Base-by-base conservation (phyloP, 2,888 invertebrate genomes). In the Thereva nobilitata region DNA sequence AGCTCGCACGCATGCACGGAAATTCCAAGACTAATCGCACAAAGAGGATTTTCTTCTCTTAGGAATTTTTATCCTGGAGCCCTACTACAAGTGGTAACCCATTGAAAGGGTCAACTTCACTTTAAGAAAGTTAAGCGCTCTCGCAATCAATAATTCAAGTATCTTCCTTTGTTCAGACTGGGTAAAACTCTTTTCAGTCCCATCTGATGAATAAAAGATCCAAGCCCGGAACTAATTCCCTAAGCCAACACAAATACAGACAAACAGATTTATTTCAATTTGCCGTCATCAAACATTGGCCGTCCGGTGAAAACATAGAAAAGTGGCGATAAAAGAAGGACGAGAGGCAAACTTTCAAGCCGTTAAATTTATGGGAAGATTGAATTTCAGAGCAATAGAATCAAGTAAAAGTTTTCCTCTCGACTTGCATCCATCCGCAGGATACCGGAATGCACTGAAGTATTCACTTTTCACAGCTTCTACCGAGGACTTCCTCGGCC, bases 241-340 rank as follows among this genome's bases (percentile, higher is more conserved):
- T 61, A 61, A 61, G 61, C 61, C 61, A 61, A 61, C 61, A 49
- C 61, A 61, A 61, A 61, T 41, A 61, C 61, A 50, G 61, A 50
- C 61, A 61, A 61, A 61, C 61, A 61, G 61, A 61, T 61, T 61
- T 61, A 61, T 61, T 61, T 61, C 61, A 61, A 61, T 61, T 61
- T 61, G 61, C 61, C 61, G 38, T 61, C 61, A 61, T 61, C 61
- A 61, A 61, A 61, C 61, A 50, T 61, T 61, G 61, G 41, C 23
- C 12, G 4, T 10, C 50, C 61, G 50, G 47, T 10, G 50, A 23
- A 61, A 61, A 38, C 56, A 45, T 35, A 49, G 40, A 23, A 38
- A 8, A 50, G 41, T 38, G 61, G 61, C 50, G 50, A 61, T 37
- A 49, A 23, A 49, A 42, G 47, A 57, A 44, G 10, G 8, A 34